Evolutionary conservation across 2,888 invertebrate genomes (phyloP).

Genomic region (Scelioninae gen. 1): DNA sequence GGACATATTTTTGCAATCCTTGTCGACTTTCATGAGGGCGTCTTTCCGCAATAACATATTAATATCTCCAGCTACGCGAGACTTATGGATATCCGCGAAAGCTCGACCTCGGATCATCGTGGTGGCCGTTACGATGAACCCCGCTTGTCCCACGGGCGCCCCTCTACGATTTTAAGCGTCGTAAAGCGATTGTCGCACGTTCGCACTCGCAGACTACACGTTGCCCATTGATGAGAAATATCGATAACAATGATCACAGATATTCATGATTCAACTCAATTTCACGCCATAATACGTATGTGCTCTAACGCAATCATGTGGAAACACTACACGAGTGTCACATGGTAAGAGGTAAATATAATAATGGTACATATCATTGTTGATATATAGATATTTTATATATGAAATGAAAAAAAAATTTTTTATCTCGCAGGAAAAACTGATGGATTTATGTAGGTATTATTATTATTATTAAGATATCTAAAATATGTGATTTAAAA

Average conservation of each 20-base stretch:
- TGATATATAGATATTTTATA: too few relatives aligned
- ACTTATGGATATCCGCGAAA: slow-evolving; percentile 78
- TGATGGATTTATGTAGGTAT: too few relatives aligned
- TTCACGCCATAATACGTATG: slow-evolving; percentile 10
- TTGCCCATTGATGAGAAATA: slow-evolving; percentile 69
- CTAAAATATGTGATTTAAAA: too few relatives aligned
- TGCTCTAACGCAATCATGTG: slow-evolving; percentile 17
- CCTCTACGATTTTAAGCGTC: slow-evolving; percentile 78
- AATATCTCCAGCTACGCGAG: slow-evolving; percentile 80
- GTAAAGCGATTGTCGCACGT: slow-evolving; percentile 82
- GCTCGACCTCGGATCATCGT: slow-evolving; percentile 80
- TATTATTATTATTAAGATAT: too few relatives aligned
- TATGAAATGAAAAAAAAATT: too few relatives aligned
- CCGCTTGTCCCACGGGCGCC: slow-evolving; percentile 56
- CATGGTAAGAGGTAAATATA: background rate
- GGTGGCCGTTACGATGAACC: slow-evolving; percentile 75
- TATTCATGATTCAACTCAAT: slow-evolving; percentile 58
- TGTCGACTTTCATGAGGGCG: slow-evolving; percentile 84
- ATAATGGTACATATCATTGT: too few relatives aligned
- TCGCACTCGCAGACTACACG: slow-evolving; percentile 69
- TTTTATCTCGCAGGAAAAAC: too few relatives aligned
- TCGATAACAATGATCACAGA: slow-evolving; percentile 72
- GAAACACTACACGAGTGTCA: slow-evolving; percentile 23
- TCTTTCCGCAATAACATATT: slow-evolving; percentile 84
- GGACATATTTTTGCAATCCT: slow-evolving; percentile 83